These are phyloP conservation scores for Phalacrocorax aristotelis DNA, from an alignment of 2,113 vertebrate genomes.

Conservation along the genomic window DNA sequence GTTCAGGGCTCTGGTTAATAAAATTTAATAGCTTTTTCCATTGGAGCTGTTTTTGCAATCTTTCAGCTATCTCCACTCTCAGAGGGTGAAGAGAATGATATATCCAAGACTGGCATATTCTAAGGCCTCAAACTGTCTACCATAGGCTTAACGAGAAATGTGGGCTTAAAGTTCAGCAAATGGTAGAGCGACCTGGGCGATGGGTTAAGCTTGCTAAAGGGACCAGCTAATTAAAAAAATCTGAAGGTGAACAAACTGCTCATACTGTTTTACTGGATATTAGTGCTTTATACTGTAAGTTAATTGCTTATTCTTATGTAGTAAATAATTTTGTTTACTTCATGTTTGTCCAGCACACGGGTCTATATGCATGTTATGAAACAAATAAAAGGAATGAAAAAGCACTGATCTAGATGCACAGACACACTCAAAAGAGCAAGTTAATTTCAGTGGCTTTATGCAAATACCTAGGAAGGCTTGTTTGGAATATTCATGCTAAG, in stretches of 20 bases:
- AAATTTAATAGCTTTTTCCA: conserved; percentile 15
- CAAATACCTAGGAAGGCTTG: neutral
- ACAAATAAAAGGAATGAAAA: neutral
- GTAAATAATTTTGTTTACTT: neutral
- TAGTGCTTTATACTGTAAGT: neutral
- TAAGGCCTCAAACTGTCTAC: neutral
- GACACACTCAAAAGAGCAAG: neutral
- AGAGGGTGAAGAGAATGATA: neutral
- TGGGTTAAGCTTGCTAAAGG: neutral
- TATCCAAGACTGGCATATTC: neutral
- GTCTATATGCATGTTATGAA: neutral
- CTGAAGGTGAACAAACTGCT: neutral
- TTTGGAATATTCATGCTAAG: conserved; percentile 26
- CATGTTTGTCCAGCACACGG: neutral
- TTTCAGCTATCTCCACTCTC: neutral
- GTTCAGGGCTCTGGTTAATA: conserved; percentile 35
- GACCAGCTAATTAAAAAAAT: neutral
- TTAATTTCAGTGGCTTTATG: neutral
- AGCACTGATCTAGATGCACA: neutral
- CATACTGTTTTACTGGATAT: neutral
- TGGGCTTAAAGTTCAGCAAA: neutral
- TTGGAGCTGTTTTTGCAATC: conserved; percentile 18
- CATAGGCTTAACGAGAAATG: neutral
- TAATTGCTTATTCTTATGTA: neutral
- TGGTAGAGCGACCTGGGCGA: neutral